Base-by-base conservation (phyloP, 2,888 invertebrate genomes). In the Andrena praecox region DNA sequence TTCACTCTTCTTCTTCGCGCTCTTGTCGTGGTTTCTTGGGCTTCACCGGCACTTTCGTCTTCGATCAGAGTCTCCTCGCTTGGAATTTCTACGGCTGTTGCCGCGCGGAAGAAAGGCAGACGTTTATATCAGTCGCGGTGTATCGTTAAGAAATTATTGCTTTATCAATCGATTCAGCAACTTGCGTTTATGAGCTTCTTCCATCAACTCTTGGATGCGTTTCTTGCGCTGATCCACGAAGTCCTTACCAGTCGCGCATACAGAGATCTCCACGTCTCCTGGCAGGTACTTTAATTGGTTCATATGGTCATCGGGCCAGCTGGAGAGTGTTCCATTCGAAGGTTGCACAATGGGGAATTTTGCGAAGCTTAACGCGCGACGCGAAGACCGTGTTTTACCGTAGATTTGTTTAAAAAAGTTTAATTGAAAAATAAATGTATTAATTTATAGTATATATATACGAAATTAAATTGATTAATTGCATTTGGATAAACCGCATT, bases 241-340 rank as follows among this genome's bases (percentile, higher is more conserved):
- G 10, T 82, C 88, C 84, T 95, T 95, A 93, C 95, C 97, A 93
- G 95, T 96, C 79, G 95, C 95, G 0, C 96, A 96, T 80, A 96
- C 95, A n/a, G 95, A 89, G 73, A 96, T 94, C 91, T 96, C 95
- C n/a, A 96, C 92, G 80, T 96, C 95, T 54, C 95, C 94, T 0
- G 97, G 97, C 27, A 96, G 95, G 85, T 97, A 95, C 82, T 97
- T 96, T 91, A 97, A 93, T 93, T 96, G 96, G 70, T 96, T 95
- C 68, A 97, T 92, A 35, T 96, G 95, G 88, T 97, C 96, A 90
- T 97, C 97, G 67, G 97, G 95, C 93, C 97, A 97, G 69, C 97
- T 97, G 7, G 6, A 63, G 24, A 50, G 10, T 12, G 56, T 63
- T 50, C 2, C 35, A 54, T 33, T 84, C 3, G 16, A 5, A 42